Conservation (phyloP, 1,140 invertebrate species). For the Drosophila tropicalis region DNA sequence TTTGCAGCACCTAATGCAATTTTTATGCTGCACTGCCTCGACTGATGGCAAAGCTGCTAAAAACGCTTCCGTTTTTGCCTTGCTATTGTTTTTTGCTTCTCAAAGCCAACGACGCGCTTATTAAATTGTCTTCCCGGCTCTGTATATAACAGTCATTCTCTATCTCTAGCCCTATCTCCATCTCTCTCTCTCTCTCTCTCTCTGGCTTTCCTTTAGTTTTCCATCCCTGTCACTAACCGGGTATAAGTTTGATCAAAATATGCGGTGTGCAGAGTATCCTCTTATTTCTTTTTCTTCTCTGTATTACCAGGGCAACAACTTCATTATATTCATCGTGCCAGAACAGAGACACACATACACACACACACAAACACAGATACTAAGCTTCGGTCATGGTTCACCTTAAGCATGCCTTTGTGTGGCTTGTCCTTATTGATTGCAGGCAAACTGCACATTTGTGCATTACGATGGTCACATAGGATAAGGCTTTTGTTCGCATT, state of each 20-base stretch:
- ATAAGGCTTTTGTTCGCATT: neutral
- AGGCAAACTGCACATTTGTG: constrained; percentile 1
- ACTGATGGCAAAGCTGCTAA: constrained; percentile 36
- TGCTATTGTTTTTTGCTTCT: constrained; percentile 51
- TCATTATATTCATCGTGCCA: constrained; percentile 45
- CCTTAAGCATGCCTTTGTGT: neutral
- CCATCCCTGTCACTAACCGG: neutral
- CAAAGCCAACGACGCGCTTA: constrained; percentile 45
- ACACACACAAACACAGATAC: neutral
- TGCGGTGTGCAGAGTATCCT: constrained; percentile 51
- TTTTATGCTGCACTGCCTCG: constrained; percentile 70
- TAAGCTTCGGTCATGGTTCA: neutral
- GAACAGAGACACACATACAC: neutral
- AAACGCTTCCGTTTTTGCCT: constrained; percentile 58
- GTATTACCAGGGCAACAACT: constrained; percentile 33
- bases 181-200: constrained; percentile 21
- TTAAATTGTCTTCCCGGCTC: constrained; percentile 59
- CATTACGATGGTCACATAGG: no score
- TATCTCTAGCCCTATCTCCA: no score
- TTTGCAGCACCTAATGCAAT: constrained; percentile 71
- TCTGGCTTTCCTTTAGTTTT: constrained; percentile 10
- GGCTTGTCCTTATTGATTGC: neutral
- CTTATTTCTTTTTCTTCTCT: constrained; percentile 29
- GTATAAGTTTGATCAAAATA: constrained; percentile 57
- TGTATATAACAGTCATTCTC: neutral